Base-by-base conservation (phyloP, 2,888 invertebrate species). In the Chalcosyrphus nemorum region DNA sequence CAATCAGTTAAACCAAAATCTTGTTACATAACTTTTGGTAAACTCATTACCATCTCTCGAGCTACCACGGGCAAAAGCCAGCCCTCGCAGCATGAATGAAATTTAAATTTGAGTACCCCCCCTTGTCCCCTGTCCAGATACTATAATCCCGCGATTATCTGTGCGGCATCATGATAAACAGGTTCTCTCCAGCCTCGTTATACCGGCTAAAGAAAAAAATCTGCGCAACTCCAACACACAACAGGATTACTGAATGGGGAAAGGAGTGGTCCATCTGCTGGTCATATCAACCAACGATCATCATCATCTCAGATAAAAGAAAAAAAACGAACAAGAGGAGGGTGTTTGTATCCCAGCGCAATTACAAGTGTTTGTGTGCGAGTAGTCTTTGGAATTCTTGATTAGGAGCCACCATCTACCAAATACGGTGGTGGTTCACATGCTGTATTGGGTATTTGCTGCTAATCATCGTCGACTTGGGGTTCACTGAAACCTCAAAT, bases 241-340 rank as follows among this genome's bases (percentile, higher is more conserved):
- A 41, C 45, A 63, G 70, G 84, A 84, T 80, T 80, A 74, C 50
- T 84, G 74, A 84, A 84, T 84, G 84, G n/a, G n/a, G 59, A 80
- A 74, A 84, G 84, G 78, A 84, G 84, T 75, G 80, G 63, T 70
- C 35, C 74, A 84, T 80, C 78, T 70, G 78, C 38, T 63, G 77
- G 72, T 56, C 65, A 72, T 66, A 82, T 72, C 66, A 77, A 45
- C 70, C 29, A 27, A 4, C 35, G n/a, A 13, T 19, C n/a, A 35
- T 13, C 24, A 24, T 59, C 13, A 68, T 50, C 35, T 6, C 43
- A 32, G 15, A 38, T 32, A 52, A 66, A 59, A 45, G 7, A 45
- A 43, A 6, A 43, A 59, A 9, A 61, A 32, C 47, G 24, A 78
- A 41, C 41, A 50, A 5, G n/a, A 21, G 32, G 52, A 38, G 65